Evolutionary conservation across 2,888 invertebrate genomes (phyloP), one percentile per base, ranked within the genome.

Genomic region (Idaea straminata): DNA sequence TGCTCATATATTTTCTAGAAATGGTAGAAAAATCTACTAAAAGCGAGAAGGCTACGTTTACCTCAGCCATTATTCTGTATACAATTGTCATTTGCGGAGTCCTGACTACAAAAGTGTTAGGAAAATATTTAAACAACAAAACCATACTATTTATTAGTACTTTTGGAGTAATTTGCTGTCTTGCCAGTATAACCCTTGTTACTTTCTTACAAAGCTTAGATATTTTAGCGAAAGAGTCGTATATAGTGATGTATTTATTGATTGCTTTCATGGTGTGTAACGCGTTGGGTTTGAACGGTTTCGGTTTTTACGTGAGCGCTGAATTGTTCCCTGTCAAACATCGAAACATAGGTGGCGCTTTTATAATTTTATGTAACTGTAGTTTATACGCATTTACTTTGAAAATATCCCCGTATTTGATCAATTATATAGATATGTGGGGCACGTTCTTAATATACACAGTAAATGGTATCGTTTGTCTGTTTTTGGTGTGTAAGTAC

Each of bases 311-410:
- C 6, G 69, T 71, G 63, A 59, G 60, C 2, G 69, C 70, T 10
- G 73, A 73, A 63, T 61, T 73, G n/a, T 70, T 73, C 69, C 74
- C 74, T 4, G 71, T 74, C 0, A 73, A 67, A 61, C 72, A 74
- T 60, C 71, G 71, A 58, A 69, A 67, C 7, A 38, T 74, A 15
- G 71, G 74, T 5, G 73, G 74, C 0, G 65, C 72, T 3, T 25
- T 73, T 57, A 71, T 67, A 59, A 68, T 72, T 10, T 61, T 74
- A 16, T 66, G 61, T 5, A 73, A 70, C 35, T 68, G 73, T 64
- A 61, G 64, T 57, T 59, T 73, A n/a, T 70, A 72, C 60, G 68
- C 71, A 5, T 64, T 64, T 0, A 68, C 71, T 4, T 38, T 70
- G 1, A 73, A 73, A 58, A 35, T 68, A 59, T 67, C 70, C 1